These are phyloP conservation scores for Telmatherina bonti DNA, from an alignment of 2,797 vertebrate species.

Conservation along the genomic window DNA sequence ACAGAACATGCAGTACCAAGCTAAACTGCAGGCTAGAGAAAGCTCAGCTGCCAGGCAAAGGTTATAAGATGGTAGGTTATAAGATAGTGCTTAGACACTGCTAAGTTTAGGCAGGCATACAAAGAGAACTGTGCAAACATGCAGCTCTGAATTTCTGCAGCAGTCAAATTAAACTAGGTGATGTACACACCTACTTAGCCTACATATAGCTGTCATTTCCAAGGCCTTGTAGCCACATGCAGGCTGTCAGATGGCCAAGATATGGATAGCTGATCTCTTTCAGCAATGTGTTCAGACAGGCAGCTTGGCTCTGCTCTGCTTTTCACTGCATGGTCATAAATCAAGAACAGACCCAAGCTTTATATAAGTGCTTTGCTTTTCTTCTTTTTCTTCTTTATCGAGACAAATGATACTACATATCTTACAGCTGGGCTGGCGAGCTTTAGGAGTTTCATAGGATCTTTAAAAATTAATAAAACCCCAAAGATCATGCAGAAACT, in stretches of 20 bases:
- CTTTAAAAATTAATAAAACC: slow-evolving; percentile 40
- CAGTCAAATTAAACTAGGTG: slow-evolving; percentile 18
- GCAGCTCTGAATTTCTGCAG: slow-evolving; percentile 22
- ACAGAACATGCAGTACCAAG: slow-evolving; percentile 12
- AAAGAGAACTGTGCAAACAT: slow-evolving; percentile 42
- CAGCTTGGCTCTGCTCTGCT: slow-evolving; percentile 37
- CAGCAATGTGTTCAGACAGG: slow-evolving; percentile 64
- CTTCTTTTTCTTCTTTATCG: slow-evolving; percentile 16
- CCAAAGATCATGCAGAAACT: slow-evolving; percentile 21
- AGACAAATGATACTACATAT: slow-evolving; percentile 20
- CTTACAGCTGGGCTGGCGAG: neutral
- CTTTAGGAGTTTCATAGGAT: slow-evolving; percentile 10
- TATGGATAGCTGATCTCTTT: slow-evolving; percentile 45
- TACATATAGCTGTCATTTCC: slow-evolving; percentile 18
- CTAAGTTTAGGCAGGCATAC: slow-evolving; percentile 32
- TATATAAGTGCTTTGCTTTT: slow-evolving; percentile 6
- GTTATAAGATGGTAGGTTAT: too few relatives aligned
- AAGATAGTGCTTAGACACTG: neutral
- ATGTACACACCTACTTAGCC: slow-evolving; percentile 29
- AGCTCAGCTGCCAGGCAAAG: slow-evolving; percentile 19
- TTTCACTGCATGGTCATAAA: slow-evolving; percentile 39
- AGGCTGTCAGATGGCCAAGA: slow-evolving; percentile 45
- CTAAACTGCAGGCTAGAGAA: slow-evolving; percentile 33
- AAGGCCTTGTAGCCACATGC: slow-evolving; percentile 44
- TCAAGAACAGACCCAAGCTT: slow-evolving; percentile 32